Evolutionary conservation across 1,140 invertebrate species (phyloP), one percentile per base, ranked within the genome.

Genomic region (Polypedilum vanderplanki): DNA sequence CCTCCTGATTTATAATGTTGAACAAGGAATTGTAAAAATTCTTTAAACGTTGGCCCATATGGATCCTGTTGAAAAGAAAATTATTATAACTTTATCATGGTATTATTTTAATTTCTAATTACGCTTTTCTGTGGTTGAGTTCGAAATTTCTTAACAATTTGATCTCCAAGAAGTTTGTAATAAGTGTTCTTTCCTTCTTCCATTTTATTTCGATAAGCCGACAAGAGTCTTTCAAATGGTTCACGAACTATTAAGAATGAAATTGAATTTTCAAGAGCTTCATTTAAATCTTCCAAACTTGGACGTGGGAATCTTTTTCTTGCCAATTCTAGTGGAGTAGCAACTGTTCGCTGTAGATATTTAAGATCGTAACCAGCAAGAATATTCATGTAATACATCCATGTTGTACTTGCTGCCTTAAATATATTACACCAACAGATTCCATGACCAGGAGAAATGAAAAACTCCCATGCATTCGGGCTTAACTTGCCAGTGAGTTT

Each of bases 201-300:
- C 75, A 98, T 85, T 84, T 98, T 98, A 81, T 97, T 96, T 76
- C 92, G 86, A 82, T 93, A 97, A 10, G 95, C 94, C 1, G 94
- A 96, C 17, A 97, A 80, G 1, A 97, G 84, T 75, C 96, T 86
- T 80, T 97, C 95, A 77, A 97, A 90, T 0, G 96, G 96, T 85
- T 97, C 93, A 20, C 96, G 85, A 0, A 95, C 95, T 76, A 97
- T 92, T 20, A 97, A 83, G 75, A 97, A 89, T 75, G 90, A 90
- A 74, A 90, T 80, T 0, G 86, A 85, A 3, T 83, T 85, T 0
- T 85, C 83, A 24, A 88, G 81, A 18, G 84, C 83, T 3, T 85
- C 81, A 46, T 86, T 80, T n/a, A 89, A 78, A 77, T 88, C 86
- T 5, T 83, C 79, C 8, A 86, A 79, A 41, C 83, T 85, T 1